Conservation (phyloP, 2,113 vertebrate species). For the Phocoena phocoena region DNA sequence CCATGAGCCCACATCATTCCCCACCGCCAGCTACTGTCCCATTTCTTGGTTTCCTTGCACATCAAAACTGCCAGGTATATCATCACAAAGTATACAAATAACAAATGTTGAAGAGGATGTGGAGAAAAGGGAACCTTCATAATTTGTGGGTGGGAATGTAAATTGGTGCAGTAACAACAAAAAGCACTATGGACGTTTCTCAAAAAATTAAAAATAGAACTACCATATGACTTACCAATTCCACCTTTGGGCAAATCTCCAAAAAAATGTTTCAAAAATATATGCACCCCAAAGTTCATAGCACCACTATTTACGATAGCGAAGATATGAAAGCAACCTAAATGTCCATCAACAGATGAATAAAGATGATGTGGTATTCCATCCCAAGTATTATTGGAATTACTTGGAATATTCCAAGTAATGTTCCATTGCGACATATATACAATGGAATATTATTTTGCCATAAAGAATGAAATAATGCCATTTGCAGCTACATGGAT, state of each 20-base stretch:
- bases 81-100: background rate
- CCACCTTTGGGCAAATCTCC: background rate
- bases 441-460: background rate
- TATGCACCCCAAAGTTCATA: background rate
- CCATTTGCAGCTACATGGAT: background rate
- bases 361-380: background rate
- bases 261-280: background rate
- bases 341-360: too few species aligned
- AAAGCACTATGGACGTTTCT: background rate
- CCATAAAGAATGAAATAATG: background rate
- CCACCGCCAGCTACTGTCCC: background rate
- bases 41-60: background rate
- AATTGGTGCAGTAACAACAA: background rate
- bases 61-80: background rate
- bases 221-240: background rate
- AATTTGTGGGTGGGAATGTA: background rate
- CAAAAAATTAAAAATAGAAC: background rate
- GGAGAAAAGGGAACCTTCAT: background rate
- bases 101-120: background rate
- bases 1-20: background rate
- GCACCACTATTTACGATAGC: background rate
- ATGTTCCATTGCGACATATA: too few species aligned
- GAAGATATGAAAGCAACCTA: background rate
- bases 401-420: too few species aligned
- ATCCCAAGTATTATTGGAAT: too few species aligned